Evolutionary conservation across 2,113 vertebrate genomes (phyloP).

Genomic region (Phasianus colchicus): DNA sequence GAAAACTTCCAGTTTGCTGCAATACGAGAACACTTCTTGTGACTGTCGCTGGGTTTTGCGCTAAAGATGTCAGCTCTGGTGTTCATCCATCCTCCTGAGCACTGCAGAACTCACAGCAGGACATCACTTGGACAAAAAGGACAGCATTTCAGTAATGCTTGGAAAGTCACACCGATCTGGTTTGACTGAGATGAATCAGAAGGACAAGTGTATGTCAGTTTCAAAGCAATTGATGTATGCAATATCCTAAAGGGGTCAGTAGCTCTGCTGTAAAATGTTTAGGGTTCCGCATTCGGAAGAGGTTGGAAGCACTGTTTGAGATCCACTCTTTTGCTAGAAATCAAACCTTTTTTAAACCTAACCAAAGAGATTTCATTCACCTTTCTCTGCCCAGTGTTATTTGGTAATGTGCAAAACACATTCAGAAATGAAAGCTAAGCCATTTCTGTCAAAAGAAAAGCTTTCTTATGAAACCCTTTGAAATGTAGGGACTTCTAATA

Average conservation of each 20-base stretch:
- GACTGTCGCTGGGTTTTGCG: not conserved
- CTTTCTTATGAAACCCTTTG: not conserved
- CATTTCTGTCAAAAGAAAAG: not conserved
- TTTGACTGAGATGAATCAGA: not conserved
- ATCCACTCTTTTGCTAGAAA: not conserved
- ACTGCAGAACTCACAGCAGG: not conserved
- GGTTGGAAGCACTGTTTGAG: not conserved
- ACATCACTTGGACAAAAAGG: not conserved
- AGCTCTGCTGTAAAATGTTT: not conserved
- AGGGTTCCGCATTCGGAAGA: not conserved
- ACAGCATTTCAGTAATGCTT: not conserved
- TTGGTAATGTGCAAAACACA: fast-evolving
- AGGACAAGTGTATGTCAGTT: not conserved
- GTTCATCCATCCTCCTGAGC: not conserved
- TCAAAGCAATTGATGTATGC: not conserved
- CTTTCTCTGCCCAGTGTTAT: not conserved
- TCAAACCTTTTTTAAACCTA: not conserved
- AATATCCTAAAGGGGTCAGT: not conserved
- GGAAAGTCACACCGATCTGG: not conserved
- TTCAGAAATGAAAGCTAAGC: not conserved
- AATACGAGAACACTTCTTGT: not conserved
- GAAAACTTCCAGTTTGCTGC: not conserved
- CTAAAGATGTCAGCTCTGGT: not conserved
- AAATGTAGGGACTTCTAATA: not conserved
- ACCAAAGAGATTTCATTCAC: not conserved